A percentile compares a stretch with the other conserved stretches of the same genome.
These are phyloP conservation scores for Ectemnius lituratus DNA, from an alignment of 2,888 invertebrate species.

Conservation along the genomic window DNA sequence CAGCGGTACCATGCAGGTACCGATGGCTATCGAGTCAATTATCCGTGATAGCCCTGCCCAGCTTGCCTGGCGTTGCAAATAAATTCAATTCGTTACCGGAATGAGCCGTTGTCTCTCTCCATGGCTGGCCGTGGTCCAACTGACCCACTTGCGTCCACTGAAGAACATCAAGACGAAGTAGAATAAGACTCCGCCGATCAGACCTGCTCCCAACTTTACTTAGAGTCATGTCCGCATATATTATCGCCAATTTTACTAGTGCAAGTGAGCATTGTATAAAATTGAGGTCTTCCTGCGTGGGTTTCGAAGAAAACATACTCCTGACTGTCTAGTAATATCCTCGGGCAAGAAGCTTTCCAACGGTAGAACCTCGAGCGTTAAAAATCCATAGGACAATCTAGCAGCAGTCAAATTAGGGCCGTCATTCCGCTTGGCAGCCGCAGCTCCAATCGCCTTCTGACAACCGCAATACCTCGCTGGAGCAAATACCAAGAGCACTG, in stretches of 20 bases:
- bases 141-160: conserved; percentile 57
- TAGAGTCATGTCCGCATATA: not conserved
- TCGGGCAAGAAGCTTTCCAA: not conserved
- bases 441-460: too few relatives aligned
- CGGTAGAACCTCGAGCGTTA: too few relatives aligned
- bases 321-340: too few relatives aligned
- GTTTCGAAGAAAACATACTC: too few relatives aligned
- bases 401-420: too few relatives aligned
- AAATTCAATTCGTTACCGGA: conserved; percentile 58
- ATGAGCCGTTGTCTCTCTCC: conserved; percentile 52
- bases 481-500: not conserved
- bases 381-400: too few relatives aligned
- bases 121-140: conserved; percentile 49
- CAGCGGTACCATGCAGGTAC: not conserved
- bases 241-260: too few relatives aligned
- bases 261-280: too few relatives aligned
- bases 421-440: too few relatives aligned
- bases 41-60: conserved; percentile 16
- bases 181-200: conserved; percentile 15
- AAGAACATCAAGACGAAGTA: conserved; percentile 9
- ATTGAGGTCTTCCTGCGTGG: too few relatives aligned
- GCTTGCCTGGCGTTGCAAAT: conserved; percentile 40
- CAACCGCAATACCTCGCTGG: not conserved
- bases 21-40: conserved; percentile 45
- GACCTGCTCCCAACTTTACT: not conserved